Evolutionary conservation across 2,797 vertebrate genomes (phyloP), one percentile per base, ranked within the genome.

Genomic region (Oophaga sylvatica): DNA sequence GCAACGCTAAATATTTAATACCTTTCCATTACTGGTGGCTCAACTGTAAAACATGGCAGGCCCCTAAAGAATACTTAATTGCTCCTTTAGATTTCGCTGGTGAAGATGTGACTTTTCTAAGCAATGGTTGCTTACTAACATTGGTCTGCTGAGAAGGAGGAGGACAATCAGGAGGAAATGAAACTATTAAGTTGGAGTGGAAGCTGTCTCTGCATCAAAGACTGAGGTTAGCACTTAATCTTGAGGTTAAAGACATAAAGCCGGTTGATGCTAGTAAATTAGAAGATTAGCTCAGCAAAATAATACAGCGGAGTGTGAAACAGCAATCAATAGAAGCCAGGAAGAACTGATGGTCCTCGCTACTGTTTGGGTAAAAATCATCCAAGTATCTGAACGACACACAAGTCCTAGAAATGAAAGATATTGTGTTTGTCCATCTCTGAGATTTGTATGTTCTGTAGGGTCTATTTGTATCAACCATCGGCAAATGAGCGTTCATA

Each of bases 1-100:
- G 56, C 63, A 80, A 80, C 16, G 57, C 53, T 86, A 86, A 86
- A 86, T 86, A 86, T 86, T 86, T 86, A 86, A 86, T 80, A 86
- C 53, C n/a, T 29, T 80, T 80, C 77, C 85, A 80, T 86, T 86
- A 86, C 77, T 60, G 77, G 77, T 80, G 85, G 85, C 29, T 71
- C 48, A 60, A 35, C 31, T 80, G 77, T 86, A 80, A 79, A 71
- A 80, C 53, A 59, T 57, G 59, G 48, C 60, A 70, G 35, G 65
- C 77, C 75, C 85, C 85, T 80, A 62, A 86, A 80, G 85, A 70
- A 86, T 80, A 86, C n/a, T 1, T 86, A 86, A 80, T 86, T 70
- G 85, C 76, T 45, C 80, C 65, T 70, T 80, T 45, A 60, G 65
- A 71, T 57, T 80, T 75, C 31, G 26, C 53, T 71, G 41, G 26